A percentile compares a stretch with the other conserved stretches of the same genome.
phyloP scores from a whole-genome alignment of 2,113 vertebrate genomes.

The Lophotis ruficrista region DNA sequence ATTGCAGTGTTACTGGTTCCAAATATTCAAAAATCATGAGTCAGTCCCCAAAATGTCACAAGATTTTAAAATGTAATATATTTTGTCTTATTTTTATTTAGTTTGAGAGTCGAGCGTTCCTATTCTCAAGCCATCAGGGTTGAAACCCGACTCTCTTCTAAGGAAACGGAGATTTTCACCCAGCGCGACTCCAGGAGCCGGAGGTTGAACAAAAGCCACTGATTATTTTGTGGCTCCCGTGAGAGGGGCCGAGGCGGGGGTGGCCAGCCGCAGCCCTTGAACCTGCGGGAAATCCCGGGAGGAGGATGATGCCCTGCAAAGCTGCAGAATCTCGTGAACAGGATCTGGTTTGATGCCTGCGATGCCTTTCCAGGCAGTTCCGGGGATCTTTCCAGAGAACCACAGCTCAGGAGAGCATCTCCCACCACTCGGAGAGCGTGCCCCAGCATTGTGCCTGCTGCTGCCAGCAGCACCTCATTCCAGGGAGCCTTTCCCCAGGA shows the following conservation, averaged over 20 bases:
- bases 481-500: neutral
- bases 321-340: rapidly evolving
- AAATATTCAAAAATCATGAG: neutral
- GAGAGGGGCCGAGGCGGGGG: rapidly evolving
- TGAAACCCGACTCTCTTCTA: neutral
- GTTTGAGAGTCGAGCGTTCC: rapidly evolving
- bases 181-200: neutral
- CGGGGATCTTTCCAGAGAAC: rapidly evolving
- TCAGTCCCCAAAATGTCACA: neutral
- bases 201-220: neutral
- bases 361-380: neutral
- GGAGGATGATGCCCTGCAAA: neutral
- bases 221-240: neutral
- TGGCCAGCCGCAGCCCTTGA: neutral
- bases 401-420: rapidly evolving
- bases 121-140: neutral
- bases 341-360: neutral
- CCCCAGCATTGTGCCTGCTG: neutral
- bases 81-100: neutral
- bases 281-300: rapidly evolving
- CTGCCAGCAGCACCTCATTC: neutral
- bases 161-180: neutral
- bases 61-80: neutral
- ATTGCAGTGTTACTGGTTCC: neutral
- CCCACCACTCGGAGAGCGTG: neutral